These are phyloP conservation scores for Lacerta viridis DNA, from an alignment of 2,797 vertebrate species.

Conservation along the genomic window DNA sequence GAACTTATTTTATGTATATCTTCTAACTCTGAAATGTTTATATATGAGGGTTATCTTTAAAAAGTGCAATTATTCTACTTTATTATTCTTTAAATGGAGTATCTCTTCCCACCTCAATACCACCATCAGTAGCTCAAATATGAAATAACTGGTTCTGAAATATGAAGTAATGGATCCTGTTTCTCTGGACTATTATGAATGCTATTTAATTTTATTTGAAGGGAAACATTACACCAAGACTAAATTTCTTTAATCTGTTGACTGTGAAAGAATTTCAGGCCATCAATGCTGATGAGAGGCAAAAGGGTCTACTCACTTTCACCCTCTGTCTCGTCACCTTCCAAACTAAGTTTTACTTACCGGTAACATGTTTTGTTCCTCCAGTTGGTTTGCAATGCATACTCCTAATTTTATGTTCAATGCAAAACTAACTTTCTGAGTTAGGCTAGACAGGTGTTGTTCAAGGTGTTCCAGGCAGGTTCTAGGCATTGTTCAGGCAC, in stretches of 20 bases:
- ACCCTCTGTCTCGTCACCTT: not conserved
- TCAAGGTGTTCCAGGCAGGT: no score
- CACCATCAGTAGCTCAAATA: no score
- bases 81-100: not conserved
- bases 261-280: conserved; percentile 25
- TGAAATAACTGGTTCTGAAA: no score
- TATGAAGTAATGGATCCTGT: not conserved
- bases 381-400: not conserved
- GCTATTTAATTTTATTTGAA: not conserved
- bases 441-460: not conserved
- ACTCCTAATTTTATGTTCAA: not conserved
- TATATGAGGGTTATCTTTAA: no score
- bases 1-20: no score
- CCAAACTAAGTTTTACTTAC: not conserved
- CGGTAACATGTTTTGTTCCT: not conserved
- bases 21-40: no score
- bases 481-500: not conserved
- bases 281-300: conserved; percentile 1
- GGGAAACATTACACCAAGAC: not conserved
- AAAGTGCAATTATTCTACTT: not conserved
- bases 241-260: not conserved
- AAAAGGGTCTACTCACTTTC: not conserved
- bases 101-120: not conserved
- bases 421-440: not conserved
- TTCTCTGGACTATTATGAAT: conserved; percentile 2